Evolutionary conservation across 2,888 invertebrate species (phyloP), one percentile per base, ranked within the genome.

Genomic region (Phymatocera aterrima): DNA sequence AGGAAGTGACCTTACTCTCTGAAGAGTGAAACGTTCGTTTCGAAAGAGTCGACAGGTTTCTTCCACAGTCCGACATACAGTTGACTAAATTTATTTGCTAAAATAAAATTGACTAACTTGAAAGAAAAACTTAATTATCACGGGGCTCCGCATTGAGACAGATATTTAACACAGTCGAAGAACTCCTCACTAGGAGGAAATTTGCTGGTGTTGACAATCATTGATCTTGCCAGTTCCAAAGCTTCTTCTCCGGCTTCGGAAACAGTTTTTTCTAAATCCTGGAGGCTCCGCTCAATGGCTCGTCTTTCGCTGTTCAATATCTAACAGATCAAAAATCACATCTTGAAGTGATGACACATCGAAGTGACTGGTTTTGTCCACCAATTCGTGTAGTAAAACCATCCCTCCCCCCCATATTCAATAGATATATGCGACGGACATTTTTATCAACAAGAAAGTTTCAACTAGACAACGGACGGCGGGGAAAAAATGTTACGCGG

Each of bases 241-340:
- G 70, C 18, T 51, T 70, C 70, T 24, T 70, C 46, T 24, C 65
- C n/a, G 87, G 77, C 78, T 64, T 78, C 82, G 60, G 81, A 82
- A 24, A 87, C 85, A 34, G 83, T 86, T 68, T 79, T 82, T 81
- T 87, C 87, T 80, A 87, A 82, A 79, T 85, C 84, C 21, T 80
- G 80, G 31, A 87, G 84, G 79, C 84, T 85, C 77, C 85, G 84
- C 75, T 87, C 86, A 77, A 87, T 87, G 34, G 87, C 87, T 31
- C 87, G 85, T 82, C 85, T 86, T 54, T 87, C 87, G 65, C 84
- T 86, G 81, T 87, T 87, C 79, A 87, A 79, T 83, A 87, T 86
- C 87, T 87, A 74, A 21, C 34, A 15, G 8, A 2, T 2, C 57
- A 31, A 28, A n/a, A 64, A 57, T 28, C 18, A 37, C 37, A 18